Conservation (phyloP, 2,113 vertebrate genomes). For the Empidonax traillii region DNA sequence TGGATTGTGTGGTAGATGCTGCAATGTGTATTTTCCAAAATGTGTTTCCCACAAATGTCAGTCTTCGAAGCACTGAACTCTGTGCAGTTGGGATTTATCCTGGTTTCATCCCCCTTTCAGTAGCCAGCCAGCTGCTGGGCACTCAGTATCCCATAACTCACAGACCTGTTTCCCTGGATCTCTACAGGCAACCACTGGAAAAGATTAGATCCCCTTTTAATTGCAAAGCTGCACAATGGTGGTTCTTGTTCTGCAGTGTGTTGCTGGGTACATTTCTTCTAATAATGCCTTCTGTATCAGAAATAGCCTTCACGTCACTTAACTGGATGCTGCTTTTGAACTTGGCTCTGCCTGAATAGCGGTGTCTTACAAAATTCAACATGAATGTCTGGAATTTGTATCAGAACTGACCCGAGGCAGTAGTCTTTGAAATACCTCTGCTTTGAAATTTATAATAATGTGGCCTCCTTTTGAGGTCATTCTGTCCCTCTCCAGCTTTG, state of each 20-base stretch:
- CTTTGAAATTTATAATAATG: slow-evolving; percentile 43
- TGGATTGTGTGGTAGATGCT: background rate
- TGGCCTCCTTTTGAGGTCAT: background rate
- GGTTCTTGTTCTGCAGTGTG: background rate
- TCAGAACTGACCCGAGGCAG: slow-evolving; percentile 14
- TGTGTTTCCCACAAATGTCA: background rate
- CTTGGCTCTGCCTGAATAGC: slow-evolving; percentile 31
- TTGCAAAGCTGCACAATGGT: background rate
- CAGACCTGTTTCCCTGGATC: background rate
- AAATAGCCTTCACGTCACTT: background rate
- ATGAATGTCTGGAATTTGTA: background rate
- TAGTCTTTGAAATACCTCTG: slow-evolving; percentile 33
- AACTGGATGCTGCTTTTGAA: slow-evolving; percentile 8
- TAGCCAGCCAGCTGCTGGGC: background rate
- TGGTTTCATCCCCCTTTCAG: background rate
- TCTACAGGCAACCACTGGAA: background rate
- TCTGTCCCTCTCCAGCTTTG: background rate
- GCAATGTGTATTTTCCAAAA: background rate
- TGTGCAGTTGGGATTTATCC: background rate
- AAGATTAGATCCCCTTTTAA: background rate
- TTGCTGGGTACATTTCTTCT: background rate
- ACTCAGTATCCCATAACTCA: background rate
- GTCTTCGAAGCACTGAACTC: background rate
- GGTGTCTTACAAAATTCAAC: background rate
- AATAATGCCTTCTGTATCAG: background rate